Evolutionary conservation across 64 coral and sea anemone species (phyloP), one percentile per base, ranked within the genome.

Genomic region (Stylophora pistillata): DNA sequence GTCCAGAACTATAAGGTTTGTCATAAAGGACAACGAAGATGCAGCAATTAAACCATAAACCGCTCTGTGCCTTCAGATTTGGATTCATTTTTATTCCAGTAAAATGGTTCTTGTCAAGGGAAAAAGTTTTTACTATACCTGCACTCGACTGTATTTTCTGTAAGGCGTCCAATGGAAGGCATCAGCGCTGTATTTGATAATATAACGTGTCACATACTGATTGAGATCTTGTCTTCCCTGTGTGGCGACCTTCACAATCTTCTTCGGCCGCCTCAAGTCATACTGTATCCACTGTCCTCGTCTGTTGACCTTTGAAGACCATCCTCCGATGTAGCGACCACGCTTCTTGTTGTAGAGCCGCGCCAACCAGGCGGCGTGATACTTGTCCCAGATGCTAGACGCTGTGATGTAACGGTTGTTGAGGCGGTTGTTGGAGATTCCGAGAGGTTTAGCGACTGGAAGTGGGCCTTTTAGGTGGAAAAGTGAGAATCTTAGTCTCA

Each of bases 331-430:
- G 76, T 82, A 81, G 30, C 66, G 76, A 13, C 88, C 88, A 9
- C 69, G 62, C 47, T 65, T 80, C 58, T 82, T 79, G 62, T 79
- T 78, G 53, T 72, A 2, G 16, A 90, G 78, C 69, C 88, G 88
- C 15, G 58, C 88, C 15, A 82, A 18, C 76, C 76, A 90, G 10
- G 88, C 60, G 11, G 88, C 77, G 77, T 90, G 88, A 53, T 90
- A 81, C 23, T 33, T 70, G 56, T 90, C 65, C 34, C 61, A 57
- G 12, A 53, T 30, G 52, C 88, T 90, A 15, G 88, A 90, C 20
- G 88, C 88, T 18, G 76, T 90, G 63, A 90, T 90, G 88, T 81
- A 81, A 16, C 88, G 71, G 76, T 90, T 90, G 47, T 11, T 53
- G 5, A 90, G 78, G 27, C 88, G 88, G 62, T 79, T 79, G 77